These are phyloP conservation scores for Zootoca vivipara DNA, from an alignment of 2,113 vertebrate genomes.

Conservation along the genomic window DNA sequence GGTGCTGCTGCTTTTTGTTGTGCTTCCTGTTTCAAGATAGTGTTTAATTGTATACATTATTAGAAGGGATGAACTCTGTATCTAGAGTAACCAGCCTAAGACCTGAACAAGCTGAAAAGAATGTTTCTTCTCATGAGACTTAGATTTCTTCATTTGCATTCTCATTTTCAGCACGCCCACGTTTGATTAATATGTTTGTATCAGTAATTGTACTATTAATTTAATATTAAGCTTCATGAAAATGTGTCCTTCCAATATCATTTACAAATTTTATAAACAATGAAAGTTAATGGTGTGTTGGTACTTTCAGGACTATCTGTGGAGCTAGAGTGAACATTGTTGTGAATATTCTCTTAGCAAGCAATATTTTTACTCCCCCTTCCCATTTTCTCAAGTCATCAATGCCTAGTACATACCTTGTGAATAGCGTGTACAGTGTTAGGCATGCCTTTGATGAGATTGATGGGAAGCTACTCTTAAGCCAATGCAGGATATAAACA, in stretches of 20 bases:
- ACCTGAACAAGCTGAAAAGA: neutral
- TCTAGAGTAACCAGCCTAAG: conserved; percentile 60
- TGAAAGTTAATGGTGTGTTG: neutral
- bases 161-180: conserved; percentile 8
- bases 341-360: neutral
- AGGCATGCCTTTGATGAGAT: neutral
- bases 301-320: conserved; percentile 1
- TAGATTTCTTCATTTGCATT: neutral
- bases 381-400: neutral
- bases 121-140: conserved; percentile 8
- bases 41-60: neutral
- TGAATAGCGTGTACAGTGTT: neutral
- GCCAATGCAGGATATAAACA: neutral
- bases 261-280: conserved; percentile 19
- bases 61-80: conserved; percentile 52
- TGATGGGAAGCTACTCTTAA: too few relatives aligned
- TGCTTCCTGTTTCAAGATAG: neutral
- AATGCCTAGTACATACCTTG: neutral
- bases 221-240: neutral
- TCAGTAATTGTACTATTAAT: conserved; percentile 18
- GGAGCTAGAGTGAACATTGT: neutral
- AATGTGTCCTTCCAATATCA: neutral
- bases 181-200: neutral
- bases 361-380: neutral
- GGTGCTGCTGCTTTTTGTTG: neutral